Base-by-base conservation (phyloP, 1,140 invertebrate genomes). In the Drosophila subobscura region DNA sequence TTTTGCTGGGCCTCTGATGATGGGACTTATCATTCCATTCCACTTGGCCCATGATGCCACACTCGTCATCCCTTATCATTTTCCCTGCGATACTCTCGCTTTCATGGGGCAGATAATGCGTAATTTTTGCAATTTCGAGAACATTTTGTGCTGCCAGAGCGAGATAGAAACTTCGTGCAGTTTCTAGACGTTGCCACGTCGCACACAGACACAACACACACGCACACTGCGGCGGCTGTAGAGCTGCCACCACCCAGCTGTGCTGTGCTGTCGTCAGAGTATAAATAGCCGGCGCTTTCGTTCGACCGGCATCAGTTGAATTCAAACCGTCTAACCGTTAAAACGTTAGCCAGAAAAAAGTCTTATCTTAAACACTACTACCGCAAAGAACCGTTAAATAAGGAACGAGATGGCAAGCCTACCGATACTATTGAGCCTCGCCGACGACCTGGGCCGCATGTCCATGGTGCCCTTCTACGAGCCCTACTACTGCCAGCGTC, bases 361-460 rank as follows among this genome's bases (percentile, higher is more conserved):
- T 4, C 23, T 25, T 33, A n/a, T 2, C 23, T 23, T 16, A 53
- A 44, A 25, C 6, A 70, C 40, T 49, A 27, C 14, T 47, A 8
- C 29, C 56, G 14, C 45, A 51, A 60, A 47, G 6, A 49, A n/a
- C 10, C 49, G 5, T 29, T 60, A 16, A 63, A 22, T 7, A 44
- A n/a, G 3, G 4, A 55, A 16, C 22, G 55, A 73, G 3, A 91
- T 91, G 90, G 64, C 90, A 49, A 76, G 58, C 37, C 63, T 91
- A 56, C 90, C 89, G 72, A 20, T 91, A 10, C 42, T 91, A 4
- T 45, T 91, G 46, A 91, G 72, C 61, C 68, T 91, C 7, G 85
- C 89, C 47, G 84, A 91, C 27, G 89, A 91, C 22, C 51, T 91
- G 29, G 76, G 79, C 23, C 79, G 89, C 20, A 51, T 91, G 20